A percentile compares a stretch with the other conserved stretches of the same genome.
These are phyloP conservation scores for Puntigrus tetrazona DNA, from an alignment of 2,113 vertebrate species.

Conservation along the genomic window DNA sequence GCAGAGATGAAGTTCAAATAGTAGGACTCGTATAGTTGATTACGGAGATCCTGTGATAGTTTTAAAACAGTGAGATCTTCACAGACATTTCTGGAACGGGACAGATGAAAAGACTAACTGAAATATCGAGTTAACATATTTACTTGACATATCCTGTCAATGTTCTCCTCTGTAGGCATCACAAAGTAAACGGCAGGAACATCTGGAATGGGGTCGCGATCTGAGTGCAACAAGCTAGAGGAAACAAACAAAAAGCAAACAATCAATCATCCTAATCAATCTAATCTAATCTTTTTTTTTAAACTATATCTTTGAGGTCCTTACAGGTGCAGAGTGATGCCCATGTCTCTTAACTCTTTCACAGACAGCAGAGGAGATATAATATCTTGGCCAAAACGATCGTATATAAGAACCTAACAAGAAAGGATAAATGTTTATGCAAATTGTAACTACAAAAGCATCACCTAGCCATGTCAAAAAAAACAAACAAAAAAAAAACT, in stretches of 20 bases:
- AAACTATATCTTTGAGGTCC: constrained; percentile 48
- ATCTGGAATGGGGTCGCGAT: constrained; percentile 95
- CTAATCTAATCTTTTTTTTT: background rate
- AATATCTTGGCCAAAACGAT: constrained; percentile 98
- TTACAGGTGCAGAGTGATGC: constrained; percentile 96
- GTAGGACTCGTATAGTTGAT: constrained; percentile 94
- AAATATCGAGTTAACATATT: background rate
- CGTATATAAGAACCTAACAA: constrained; percentile 91
- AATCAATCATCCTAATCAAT: background rate
- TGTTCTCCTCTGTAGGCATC: constrained; percentile 98
- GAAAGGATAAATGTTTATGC: background rate
- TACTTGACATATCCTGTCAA: constrained; percentile 97
- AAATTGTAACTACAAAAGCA: background rate
- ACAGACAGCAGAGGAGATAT: constrained; percentile 95
- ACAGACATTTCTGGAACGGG: background rate
- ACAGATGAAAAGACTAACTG: background rate
- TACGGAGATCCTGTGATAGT: constrained; percentile 88
- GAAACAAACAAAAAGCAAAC: constrained; percentile 29
- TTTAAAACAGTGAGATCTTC: background rate
- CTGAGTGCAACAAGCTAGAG: constrained; percentile 89
- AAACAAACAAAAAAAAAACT: background rate
- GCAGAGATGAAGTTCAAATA: constrained; percentile 99
- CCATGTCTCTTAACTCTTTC: constrained; percentile 97
- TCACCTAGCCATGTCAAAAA: background rate
- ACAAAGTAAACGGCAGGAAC: constrained; percentile 96